Evolutionary conservation across 2,797 vertebrate species (phyloP).

Genomic region (Nyctalus aviator): DNA sequence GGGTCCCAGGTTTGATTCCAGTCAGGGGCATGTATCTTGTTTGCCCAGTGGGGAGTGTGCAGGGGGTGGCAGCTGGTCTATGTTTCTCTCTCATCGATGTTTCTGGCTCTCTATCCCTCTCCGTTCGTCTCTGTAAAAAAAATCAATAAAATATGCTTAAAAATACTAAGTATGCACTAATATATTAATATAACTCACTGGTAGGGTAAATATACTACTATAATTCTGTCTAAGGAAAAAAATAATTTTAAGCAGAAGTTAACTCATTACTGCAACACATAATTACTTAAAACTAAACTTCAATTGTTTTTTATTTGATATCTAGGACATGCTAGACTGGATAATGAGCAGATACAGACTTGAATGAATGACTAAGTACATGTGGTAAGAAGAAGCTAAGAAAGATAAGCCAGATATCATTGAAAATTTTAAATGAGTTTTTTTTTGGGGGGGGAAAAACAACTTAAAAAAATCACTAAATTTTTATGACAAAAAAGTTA

Average conservation of each 20-base stretch:
- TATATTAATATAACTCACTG: neutral
- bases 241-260: conserved; percentile 71
- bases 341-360: conserved; percentile 84
- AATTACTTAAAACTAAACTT: conserved; percentile 83
- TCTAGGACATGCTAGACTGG: conserved; percentile 66
- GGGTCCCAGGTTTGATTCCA: no score
- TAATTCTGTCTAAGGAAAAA: conserved; percentile 24
- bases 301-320: conserved; percentile 82
- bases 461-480: conserved; percentile 66
- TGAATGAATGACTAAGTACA: conserved; percentile 83
- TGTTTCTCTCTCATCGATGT: no score
- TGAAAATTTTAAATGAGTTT: conserved; percentile 81
- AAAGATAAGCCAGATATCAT: conserved; percentile 81
- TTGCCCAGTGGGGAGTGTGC: no score
- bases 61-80: no score
- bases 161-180: neutral
- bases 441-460: no score
- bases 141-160: neutral
- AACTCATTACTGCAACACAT: conserved; percentile 80
- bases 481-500: conserved; percentile 78
- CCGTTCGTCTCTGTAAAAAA: no score
- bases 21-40: no score
- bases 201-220: neutral
- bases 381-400: conserved; percentile 83
- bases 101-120: no score